A percentile compares a stretch with the other conserved stretches of the same genome.
Evolutionary conservation across 2,113 vertebrate species (phyloP).

Genomic region (Mellivora capensis): DNA sequence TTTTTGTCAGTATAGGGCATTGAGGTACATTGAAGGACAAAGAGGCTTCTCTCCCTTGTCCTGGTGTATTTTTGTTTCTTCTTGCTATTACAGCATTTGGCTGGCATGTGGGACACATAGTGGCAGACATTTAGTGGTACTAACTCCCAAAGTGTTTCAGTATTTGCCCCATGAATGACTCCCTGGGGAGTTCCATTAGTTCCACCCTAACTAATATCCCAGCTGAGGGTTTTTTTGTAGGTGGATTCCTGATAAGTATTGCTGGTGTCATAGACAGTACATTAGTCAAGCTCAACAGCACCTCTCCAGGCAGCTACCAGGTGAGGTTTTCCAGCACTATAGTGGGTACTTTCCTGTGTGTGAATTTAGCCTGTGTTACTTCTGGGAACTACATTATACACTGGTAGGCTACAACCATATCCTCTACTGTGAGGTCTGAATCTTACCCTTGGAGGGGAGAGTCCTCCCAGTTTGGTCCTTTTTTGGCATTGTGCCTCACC

Average conservation of each 20-base stretch:
- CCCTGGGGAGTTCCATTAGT: background rate
- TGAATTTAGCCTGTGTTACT: background rate
- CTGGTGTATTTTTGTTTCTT: background rate
- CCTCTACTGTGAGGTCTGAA: background rate
- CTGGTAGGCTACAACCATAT: background rate
- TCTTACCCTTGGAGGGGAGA: background rate
- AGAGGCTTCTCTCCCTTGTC: background rate
- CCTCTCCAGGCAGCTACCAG: background rate
- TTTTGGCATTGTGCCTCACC: background rate
- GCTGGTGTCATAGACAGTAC: accelerated
- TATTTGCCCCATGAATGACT: background rate
- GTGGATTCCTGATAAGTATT: background rate
- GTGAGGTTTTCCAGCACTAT: background rate
- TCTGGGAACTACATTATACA: background rate
- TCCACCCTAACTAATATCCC: background rate
- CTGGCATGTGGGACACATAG: background rate
- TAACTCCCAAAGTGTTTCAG: background rate
- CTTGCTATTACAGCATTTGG: background rate
- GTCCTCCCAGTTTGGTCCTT: background rate
- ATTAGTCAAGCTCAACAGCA: background rate
- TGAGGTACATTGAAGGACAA: background rate
- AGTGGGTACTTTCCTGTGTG: background rate
- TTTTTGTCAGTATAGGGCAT: background rate
- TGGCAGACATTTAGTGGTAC: background rate
- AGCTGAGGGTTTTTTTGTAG: background rate